Evolutionary conservation across 2,113 vertebrate genomes (phyloP).

Genomic region (Platycercus adscitus): DNA sequence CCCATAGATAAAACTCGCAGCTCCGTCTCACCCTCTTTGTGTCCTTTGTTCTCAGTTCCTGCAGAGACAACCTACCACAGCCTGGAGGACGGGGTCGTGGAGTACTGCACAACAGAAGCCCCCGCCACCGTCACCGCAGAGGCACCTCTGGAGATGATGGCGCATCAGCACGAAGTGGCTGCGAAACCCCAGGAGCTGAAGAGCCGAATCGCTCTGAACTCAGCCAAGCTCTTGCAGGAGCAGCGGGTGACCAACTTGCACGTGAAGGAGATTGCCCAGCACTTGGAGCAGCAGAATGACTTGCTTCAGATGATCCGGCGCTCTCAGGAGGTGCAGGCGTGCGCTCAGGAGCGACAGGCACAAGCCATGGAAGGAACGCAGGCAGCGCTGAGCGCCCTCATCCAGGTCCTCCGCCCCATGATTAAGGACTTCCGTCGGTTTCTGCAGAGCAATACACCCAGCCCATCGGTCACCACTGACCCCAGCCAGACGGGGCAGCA

Average conservation of each 20-base stretch:
- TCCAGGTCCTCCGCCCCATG: slow-evolving; percentile 92
- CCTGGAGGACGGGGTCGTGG: slow-evolving; percentile 91
- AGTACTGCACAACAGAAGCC: slow-evolving; percentile 92
- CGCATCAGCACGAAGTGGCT: slow-evolving; percentile 79
- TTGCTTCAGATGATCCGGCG: slow-evolving; percentile 93
- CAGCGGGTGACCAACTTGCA: slow-evolving; percentile 95
- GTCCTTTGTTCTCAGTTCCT: slow-evolving; percentile 72
- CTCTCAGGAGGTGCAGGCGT: slow-evolving; percentile 94
- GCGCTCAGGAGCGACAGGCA: slow-evolving; percentile 93
- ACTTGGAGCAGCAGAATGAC: slow-evolving; percentile 95
- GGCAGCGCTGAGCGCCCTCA: slow-evolving; percentile 89
- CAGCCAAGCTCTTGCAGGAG: slow-evolving; percentile 93
- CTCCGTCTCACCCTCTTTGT: slow-evolving; percentile 27
- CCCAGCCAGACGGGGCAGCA: slow-evolving; percentile 71
- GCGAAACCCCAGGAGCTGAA: slow-evolving; percentile 94
- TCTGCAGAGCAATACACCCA: slow-evolving; percentile 82
- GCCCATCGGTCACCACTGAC: slow-evolving; percentile 29
- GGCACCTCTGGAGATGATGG: slow-evolving; percentile 86
- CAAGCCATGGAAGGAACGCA: slow-evolving; percentile 96
- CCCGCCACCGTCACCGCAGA: slow-evolving; percentile 78
- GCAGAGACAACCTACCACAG: slow-evolving; percentile 90
- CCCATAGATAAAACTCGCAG: slow-evolving; percentile 2
- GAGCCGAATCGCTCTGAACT: slow-evolving; percentile 95
- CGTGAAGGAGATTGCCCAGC: slow-evolving; percentile 93
- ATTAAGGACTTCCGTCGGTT: slow-evolving; percentile 94